These are phyloP conservation scores for Dioctria rufipes DNA, from an alignment of 2,888 invertebrate genomes.

Conservation along the genomic window DNA sequence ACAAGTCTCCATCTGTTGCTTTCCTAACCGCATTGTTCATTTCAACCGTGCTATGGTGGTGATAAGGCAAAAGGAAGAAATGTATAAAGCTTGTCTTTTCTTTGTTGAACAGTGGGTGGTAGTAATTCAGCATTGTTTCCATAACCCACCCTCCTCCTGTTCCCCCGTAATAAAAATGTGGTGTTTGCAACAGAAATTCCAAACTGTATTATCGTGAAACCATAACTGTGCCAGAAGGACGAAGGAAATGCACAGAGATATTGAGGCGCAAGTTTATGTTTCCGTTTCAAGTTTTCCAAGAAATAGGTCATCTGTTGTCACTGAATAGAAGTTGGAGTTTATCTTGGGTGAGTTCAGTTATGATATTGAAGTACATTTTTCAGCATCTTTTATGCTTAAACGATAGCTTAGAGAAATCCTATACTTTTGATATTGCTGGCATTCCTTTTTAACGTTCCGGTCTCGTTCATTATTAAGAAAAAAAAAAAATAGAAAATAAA, in stretches of 20 bases:
- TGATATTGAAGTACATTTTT: no score
- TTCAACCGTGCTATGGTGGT: background rate
- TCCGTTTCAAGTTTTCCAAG: background rate
- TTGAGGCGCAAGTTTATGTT: background rate
- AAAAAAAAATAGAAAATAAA: no score
- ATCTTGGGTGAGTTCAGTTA: no score
- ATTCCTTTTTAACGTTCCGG: no score
- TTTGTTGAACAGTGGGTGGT: background rate
- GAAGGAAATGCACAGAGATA: no score
- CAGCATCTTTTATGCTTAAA: no score
- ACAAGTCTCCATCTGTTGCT: constrained; percentile 9
- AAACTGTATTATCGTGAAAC: background rate
- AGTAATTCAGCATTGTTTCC: background rate
- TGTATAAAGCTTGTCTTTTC: background rate
- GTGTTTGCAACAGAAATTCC: background rate
- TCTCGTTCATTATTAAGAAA: no score
- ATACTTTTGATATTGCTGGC: no score
- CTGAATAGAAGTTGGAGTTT: background rate
- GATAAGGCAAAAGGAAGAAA: background rate
- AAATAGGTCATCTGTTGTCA: constrained; percentile 4
- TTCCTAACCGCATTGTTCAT: background rate
- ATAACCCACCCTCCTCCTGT: background rate
- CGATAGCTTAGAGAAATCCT: no score
- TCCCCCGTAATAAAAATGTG: background rate
- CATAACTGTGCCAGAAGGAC: background rate